These are phyloP conservation scores for Metalampra italica DNA, from an alignment of 2,888 invertebrate genomes.

Conservation along the genomic window DNA sequence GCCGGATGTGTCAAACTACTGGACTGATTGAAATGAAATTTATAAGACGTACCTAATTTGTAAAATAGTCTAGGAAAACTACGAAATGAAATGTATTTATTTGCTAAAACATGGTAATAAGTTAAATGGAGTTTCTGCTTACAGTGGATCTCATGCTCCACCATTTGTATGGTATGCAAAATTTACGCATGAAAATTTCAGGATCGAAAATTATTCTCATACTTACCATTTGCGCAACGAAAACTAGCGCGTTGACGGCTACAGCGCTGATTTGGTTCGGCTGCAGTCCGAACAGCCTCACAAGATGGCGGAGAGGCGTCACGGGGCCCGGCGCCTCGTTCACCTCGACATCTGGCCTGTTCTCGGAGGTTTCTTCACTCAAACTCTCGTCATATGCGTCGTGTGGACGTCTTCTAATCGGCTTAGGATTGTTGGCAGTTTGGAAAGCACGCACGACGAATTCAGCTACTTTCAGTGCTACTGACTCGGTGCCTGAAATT, in stretches of 20 bases:
- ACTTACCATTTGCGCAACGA: constrained; percentile 90
- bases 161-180: no score
- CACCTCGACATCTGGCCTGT: constrained; percentile 24
- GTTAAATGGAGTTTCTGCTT: no score
- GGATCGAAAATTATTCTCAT: no score
- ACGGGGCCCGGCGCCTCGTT: constrained; percentile 77
- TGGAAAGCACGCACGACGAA: constrained; percentile 68
- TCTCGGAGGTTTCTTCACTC: constrained; percentile 29
- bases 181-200: no score
- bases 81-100: no score
- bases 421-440: constrained; percentile 32
- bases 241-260: constrained; percentile 89
- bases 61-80: no score
- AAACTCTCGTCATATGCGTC: constrained; percentile 28
- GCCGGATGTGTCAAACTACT: no score
- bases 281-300: constrained; percentile 86
- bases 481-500: constrained; percentile 62
- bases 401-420: constrained; percentile 26
- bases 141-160: no score
- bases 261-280: constrained; percentile 87
- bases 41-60: no score
- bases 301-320: constrained; percentile 66
- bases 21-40: no score
- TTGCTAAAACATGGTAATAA: no score
- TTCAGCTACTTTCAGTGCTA: constrained; percentile 66